Percentiles rank a stretch among this genome's conserved stretches.
These are phyloP conservation scores for Atta texana DNA, from an alignment of 1,140 invertebrate genomes.

Conservation along the genomic window DNA sequence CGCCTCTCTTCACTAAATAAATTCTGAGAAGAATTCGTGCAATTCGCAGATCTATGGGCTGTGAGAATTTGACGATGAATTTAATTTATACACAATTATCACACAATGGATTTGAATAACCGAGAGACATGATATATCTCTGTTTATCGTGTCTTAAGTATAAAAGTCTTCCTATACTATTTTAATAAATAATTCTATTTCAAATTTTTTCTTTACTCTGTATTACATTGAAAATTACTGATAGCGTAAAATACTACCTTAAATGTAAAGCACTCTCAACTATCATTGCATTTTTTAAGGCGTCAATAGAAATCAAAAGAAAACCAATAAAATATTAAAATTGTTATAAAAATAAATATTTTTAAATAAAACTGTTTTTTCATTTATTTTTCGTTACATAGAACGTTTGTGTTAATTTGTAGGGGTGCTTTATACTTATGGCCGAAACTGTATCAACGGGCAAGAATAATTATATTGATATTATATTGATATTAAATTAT, in stretches of 20 bases:
- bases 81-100: slow-evolving; percentile 1
- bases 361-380: too few species aligned
- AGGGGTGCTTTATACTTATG: neutral
- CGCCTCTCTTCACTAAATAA: slow-evolving; percentile 49
- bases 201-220: neutral
- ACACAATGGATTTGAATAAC: neutral
- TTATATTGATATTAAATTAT: neutral
- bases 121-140: neutral
- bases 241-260: too few species aligned
- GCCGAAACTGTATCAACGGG: neutral
- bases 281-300: too few species aligned
- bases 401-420: too few species aligned
- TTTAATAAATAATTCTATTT: neutral
- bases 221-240: neutral
- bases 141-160: neutral
- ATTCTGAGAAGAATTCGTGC: slow-evolving; percentile 19
- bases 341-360: too few species aligned
- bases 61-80: neutral
- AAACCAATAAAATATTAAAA: too few species aligned
- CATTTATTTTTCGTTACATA: too few species aligned
- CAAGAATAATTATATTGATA: too few species aligned
- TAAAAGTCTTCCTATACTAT: neutral
- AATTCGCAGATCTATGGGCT: neutral
- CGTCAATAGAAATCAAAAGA: too few species aligned
- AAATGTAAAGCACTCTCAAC: too few species aligned